Percentiles rank a stretch among this genome's conserved stretches.
These are phyloP conservation scores for Tanytarsus gracilentus DNA, from an alignment of 2,888 invertebrate genomes.

Conservation along the genomic window DNA sequence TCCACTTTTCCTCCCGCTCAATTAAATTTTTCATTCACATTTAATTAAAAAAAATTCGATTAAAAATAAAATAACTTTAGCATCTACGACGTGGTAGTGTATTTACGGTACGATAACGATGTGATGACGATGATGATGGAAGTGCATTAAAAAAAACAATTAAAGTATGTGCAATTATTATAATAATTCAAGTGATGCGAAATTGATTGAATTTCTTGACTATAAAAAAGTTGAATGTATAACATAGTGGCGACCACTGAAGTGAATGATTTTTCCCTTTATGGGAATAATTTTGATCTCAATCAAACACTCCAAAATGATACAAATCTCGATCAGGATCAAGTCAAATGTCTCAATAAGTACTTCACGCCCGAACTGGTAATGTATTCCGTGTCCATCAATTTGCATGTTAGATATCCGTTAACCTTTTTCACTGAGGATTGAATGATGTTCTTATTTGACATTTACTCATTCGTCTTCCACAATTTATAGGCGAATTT, in stretches of 20 bases:
- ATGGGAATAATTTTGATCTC: neutral
- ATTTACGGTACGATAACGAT: no score
- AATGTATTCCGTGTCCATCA: neutral
- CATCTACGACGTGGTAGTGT: no score
- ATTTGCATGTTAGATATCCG: neutral
- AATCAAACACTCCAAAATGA: conserved; percentile 8
- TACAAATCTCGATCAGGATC: neutral
- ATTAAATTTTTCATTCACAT: no score
- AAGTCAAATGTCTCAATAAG: neutral
- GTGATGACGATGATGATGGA: no score
- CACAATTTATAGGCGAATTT: conserved; percentile 6
- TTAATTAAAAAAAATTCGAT: no score
- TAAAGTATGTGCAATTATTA: no score
- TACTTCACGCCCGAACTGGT: conserved; percentile 5
- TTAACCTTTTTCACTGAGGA: neutral
- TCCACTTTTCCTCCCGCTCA: no score
- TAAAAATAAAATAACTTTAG: no score
- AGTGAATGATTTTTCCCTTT: neutral
- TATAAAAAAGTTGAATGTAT: neutral
- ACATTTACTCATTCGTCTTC: no score
- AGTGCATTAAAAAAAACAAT: no score
- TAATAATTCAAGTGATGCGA: neutral
- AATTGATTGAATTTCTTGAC: no score
- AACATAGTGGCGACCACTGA: conserved; percentile 15
- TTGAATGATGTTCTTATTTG: neutral